Evolutionary conservation across 2,797 vertebrate species (phyloP).

Genomic region (Halcyon leucocephala): DNA sequence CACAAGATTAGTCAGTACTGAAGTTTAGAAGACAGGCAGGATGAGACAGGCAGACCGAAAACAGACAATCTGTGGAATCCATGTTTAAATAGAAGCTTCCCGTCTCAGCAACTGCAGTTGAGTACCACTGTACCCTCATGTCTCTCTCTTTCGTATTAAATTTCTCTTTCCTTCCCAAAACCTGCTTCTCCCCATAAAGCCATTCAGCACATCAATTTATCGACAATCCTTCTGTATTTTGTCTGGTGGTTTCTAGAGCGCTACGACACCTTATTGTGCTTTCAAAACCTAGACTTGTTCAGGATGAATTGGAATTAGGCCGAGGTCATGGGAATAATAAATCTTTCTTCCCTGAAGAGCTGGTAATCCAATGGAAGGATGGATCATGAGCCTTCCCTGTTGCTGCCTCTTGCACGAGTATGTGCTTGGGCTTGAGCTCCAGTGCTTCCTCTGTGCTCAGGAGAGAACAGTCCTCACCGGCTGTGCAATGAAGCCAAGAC

Average conservation of each 20-base stretch:
- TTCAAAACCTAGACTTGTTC: neutral
- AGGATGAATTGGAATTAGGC: neutral
- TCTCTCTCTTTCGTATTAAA: neutral
- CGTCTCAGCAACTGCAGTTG: neutral
- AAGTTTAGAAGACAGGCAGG: neutral
- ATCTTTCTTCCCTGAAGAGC: neutral
- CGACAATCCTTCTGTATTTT: neutral
- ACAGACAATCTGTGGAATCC: neutral
- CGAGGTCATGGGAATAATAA: neutral
- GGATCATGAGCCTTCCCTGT: neutral
- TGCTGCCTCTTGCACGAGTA: neutral
- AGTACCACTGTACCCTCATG: accelerated
- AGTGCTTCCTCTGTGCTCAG: accelerated
- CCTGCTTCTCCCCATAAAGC: neutral
- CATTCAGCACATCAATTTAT: neutral
- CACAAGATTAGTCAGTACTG: neutral
- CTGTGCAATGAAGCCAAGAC: neutral
- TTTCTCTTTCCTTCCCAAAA: neutral
- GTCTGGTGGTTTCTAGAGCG: neutral
- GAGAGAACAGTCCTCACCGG: neutral
- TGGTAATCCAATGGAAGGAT: neutral
- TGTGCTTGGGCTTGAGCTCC: neutral
- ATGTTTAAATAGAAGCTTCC: neutral
- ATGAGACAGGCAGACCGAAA: neutral
- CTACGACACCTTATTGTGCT: neutral